Conservation (phyloP, 1,140 invertebrate genomes). For the Sitobion miscanthi region DNA sequence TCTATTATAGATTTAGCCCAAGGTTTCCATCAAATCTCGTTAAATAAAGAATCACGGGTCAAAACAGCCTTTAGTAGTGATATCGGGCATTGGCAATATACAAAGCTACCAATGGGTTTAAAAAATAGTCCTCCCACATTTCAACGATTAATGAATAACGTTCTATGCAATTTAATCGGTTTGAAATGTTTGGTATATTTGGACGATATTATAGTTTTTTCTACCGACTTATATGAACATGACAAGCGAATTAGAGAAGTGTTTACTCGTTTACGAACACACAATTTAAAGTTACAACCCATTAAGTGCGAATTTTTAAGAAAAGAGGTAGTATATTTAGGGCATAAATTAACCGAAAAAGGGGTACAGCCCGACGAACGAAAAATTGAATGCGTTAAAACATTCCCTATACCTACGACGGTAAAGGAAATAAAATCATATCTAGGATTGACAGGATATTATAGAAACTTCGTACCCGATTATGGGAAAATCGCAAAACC, state of each 20-base stretch:
- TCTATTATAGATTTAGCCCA: conserved; percentile 64
- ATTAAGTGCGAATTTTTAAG: conserved; percentile 64
- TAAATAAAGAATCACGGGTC: conserved; percentile 61
- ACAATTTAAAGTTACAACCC: conserved; percentile 64
- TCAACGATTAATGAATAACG: conserved; percentile 62
- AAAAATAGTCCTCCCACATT: conserved; percentile 64
- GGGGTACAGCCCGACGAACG: conserved; percentile 63
- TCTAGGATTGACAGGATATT: neutral
- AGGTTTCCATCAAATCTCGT: conserved; percentile 66
- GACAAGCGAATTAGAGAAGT: conserved; percentile 60
- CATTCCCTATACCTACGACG: neutral
- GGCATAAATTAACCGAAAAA: conserved; percentile 62
- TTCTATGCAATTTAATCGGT: conserved; percentile 60
- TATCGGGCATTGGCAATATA: conserved; percentile 62
- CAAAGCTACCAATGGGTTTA: conserved; percentile 62
- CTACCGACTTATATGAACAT: conserved; percentile 61
- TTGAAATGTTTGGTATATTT: conserved; percentile 61
- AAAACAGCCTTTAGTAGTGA: conserved; percentile 65
- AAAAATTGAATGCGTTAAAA: conserved; percentile 62
- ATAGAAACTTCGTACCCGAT: neutral
- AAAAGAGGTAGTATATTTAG: conserved; percentile 64
- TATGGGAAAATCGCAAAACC: neutral
- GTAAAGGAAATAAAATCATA: neutral
- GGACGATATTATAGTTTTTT: conserved; percentile 64
- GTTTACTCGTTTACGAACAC: conserved; percentile 61